Percentiles rank a stretch among this genome's conserved stretches.
Evolutionary conservation across 2,113 vertebrate genomes (phyloP).

Genomic region (Engraulis encrasicolus): DNA sequence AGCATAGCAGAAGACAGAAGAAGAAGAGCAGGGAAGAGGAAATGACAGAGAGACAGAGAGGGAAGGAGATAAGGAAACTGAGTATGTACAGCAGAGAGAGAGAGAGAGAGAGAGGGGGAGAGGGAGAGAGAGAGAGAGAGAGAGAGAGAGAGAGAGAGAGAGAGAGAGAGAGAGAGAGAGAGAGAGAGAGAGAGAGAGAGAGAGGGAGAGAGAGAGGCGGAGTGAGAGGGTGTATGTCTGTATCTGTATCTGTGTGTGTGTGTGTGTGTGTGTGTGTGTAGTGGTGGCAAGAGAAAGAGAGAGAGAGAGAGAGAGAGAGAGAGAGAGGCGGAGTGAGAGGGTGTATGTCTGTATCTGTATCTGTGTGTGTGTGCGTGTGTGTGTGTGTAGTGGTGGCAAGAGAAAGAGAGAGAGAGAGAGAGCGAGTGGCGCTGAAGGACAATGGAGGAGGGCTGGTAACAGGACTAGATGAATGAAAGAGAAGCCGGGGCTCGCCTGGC

Average conservation of each 20-base stretch:
- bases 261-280: background rate
- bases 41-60: background rate
- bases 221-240: conserved; percentile 41
- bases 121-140: conserved; percentile 38
- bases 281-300: too few relatives aligned
- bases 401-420: conserved; percentile 57
- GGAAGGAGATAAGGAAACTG: background rate
- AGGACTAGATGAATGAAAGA: conserved; percentile 56
- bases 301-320: too few relatives aligned
- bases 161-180: conserved; percentile 48
- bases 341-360: background rate
- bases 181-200: conserved; percentile 42
- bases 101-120: conserved; percentile 57
- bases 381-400: conserved; percentile 31
- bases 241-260: conserved; percentile 48
- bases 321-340: too few relatives aligned
- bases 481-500: conserved; percentile 44
- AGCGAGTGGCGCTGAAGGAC: conserved; percentile 55
- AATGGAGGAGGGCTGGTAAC: conserved; percentile 52
- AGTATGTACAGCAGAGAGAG: conserved; percentile 29
- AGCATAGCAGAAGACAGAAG: background rate
- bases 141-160: background rate
- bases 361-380: background rate
- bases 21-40: background rate
- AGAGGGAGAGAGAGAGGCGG: conserved; percentile 58